Percentiles rank a stretch among this genome's conserved stretches.
These are phyloP conservation scores for Sphenodon punctatus DNA, from an alignment of 2,797 vertebrate genomes.

Conservation along the genomic window DNA sequence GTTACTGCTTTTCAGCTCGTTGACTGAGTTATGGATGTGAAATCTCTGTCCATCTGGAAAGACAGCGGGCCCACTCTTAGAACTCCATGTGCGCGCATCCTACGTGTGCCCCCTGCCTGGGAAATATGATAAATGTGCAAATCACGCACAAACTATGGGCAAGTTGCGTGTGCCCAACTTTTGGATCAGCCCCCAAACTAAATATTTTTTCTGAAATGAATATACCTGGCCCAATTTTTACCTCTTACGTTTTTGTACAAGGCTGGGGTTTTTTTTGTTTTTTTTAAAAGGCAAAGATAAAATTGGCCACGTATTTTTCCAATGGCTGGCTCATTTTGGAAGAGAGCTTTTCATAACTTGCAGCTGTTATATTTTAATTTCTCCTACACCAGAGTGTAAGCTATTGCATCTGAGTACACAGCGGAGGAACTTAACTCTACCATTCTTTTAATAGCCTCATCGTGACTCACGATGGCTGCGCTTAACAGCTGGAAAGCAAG, in stretches of 20 bases:
- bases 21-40: no score
- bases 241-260: background rate
- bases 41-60: no score
- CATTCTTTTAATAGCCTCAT: background rate
- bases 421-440: slow-evolving; percentile 15
- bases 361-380: slow-evolving; percentile 10
- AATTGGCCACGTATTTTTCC: background rate
- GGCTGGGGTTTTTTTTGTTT: no score
- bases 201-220: slow-evolving; percentile 15
- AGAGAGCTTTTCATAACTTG: background rate
- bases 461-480: slow-evolving; percentile 9
- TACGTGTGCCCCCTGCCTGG: no score
- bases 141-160: no score
- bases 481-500: slow-evolving; percentile 44
- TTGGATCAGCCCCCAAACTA: no score
- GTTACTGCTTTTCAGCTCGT: background rate
- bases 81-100: no score
- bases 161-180: no score
- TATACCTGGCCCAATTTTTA: background rate
- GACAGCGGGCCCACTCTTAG: no score
- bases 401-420: slow-evolving; percentile 43
- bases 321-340: slow-evolving; percentile 19
- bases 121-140: no score
- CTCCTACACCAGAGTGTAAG: slow-evolving; percentile 26
- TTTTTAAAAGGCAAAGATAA: background rate